phyloP scores from a whole-genome alignment of 2,888 invertebrate species.

The Cantharis lateralis region DNA sequence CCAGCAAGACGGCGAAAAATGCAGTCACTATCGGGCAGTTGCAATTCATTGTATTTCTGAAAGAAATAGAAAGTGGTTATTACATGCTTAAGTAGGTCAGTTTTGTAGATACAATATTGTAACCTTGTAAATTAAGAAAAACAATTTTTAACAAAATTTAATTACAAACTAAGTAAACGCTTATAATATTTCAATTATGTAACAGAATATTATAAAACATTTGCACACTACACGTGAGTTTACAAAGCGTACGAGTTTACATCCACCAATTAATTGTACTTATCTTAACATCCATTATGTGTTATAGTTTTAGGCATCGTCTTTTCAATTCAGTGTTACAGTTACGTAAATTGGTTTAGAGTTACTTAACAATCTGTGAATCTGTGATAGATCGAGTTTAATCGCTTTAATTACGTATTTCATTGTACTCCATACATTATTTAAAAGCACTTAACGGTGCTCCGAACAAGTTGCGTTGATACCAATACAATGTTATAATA shows the following conservation, averaged over 20 bases:
- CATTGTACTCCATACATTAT: not conserved
- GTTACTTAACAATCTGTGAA: not conserved
- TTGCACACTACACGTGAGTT: not conserved
- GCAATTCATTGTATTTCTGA: conserved; percentile 43
- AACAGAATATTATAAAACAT: not conserved
- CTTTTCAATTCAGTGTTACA: not conserved
- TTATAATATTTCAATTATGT: not conserved
- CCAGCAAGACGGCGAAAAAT: conserved; percentile 39
- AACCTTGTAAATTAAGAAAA: conserved; percentile 22
- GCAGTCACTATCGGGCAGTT: conserved; percentile 35
- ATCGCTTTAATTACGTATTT: not conserved
- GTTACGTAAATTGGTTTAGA: not conserved
- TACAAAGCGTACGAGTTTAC: not conserved
- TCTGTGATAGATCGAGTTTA: not conserved
- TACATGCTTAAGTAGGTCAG: conserved; percentile 38
- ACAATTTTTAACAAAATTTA: conserved; percentile 3
- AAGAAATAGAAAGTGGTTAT: conserved; percentile 46
- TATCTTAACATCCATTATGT: not conserved
- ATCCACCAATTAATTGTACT: not conserved
- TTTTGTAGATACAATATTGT: conserved; percentile 17
- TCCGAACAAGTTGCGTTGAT: not conserved
- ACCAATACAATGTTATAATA: too few relatives aligned
- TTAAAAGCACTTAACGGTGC: not conserved
- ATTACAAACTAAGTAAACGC: not conserved
- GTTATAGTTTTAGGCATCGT: not conserved